These are phyloP conservation scores for Rhabditophanes sp. DNA, from an alignment of 2,888 invertebrate genomes.

Conservation along the genomic window DNA sequence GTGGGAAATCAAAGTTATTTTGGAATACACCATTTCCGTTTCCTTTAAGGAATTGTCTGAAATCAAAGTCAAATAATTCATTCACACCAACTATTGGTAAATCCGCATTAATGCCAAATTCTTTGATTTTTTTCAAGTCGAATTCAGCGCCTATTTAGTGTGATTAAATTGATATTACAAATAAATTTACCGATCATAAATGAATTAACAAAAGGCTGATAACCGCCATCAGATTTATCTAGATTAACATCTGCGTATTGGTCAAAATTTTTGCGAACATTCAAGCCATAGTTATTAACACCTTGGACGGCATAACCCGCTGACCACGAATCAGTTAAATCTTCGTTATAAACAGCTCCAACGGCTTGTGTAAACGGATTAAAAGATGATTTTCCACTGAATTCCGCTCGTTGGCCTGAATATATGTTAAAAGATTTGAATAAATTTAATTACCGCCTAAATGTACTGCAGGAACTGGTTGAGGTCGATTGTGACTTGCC, in stretches of 20 bases:
- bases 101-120: constrained; percentile 15
- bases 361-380: constrained; percentile 33
- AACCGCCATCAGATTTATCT: constrained; percentile 8
- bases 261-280: constrained; percentile 27
- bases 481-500: no score
- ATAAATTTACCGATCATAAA: constrained; percentile 8
- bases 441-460: no score
- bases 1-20: constrained; percentile 28
- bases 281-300: constrained; percentile 27
- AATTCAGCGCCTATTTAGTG: constrained; percentile 13
- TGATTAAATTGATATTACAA: no score
- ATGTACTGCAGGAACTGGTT: no score
- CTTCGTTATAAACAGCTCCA: constrained; percentile 27
- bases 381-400: constrained; percentile 30
- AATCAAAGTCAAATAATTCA: constrained; percentile 31
- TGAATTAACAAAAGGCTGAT: constrained; percentile 8
- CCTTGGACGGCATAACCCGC: constrained; percentile 30
- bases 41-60: constrained; percentile 24
- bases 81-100: constrained; percentile 24
- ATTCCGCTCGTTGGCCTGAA: no score
- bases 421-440: no score
- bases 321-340: constrained; percentile 35
- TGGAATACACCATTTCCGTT: constrained; percentile 29
- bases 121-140: constrained; percentile 25
- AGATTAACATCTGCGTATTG: constrained; percentile 27